Percentiles rank a stretch among this genome's conserved stretches.
Conservation (phyloP, 2,797 vertebrate species). For the Rhinogobio ventralis region DNA sequence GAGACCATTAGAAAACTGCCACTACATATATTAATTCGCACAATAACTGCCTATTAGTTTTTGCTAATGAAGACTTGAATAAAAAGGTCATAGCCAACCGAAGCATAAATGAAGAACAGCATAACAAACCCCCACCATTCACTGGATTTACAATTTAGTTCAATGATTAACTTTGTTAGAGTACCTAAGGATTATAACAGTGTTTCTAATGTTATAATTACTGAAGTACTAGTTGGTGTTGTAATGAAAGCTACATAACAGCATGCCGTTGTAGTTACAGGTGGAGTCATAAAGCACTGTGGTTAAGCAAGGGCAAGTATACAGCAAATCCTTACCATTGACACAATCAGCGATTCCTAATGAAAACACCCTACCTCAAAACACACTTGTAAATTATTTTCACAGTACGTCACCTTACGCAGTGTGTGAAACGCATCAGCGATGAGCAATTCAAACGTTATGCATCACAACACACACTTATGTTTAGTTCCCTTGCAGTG, state of each 20-base stretch:
- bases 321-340: constrained; percentile 36
- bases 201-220: constrained; percentile 30
- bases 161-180: constrained; percentile 34
- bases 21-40: constrained; percentile 43
- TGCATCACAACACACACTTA: background rate
- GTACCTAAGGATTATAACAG: constrained; percentile 46
- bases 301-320: constrained; percentile 29
- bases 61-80: constrained; percentile 24
- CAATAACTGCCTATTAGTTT: constrained; percentile 34
- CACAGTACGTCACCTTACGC: constrained; percentile 3
- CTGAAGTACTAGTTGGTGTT: constrained; percentile 12
- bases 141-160: constrained; percentile 22
- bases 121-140: constrained; percentile 41
- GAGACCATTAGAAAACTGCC: constrained; percentile 38
- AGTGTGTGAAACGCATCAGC: background rate
- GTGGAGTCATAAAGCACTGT: constrained; percentile 44
- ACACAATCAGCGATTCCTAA: constrained; percentile 26
- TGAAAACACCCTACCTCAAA: background rate
- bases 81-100: constrained; percentile 24
- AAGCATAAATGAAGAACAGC: constrained; percentile 40
- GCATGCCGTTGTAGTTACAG: constrained; percentile 31
- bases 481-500: constrained; percentile 6
- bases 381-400: background rate
- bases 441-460: constrained; percentile 1
- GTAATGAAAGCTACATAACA: constrained; percentile 34